These are phyloP conservation scores for Squalus acanthias DNA, from an alignment of 2,797 vertebrate genomes.

Conservation along the genomic window DNA sequence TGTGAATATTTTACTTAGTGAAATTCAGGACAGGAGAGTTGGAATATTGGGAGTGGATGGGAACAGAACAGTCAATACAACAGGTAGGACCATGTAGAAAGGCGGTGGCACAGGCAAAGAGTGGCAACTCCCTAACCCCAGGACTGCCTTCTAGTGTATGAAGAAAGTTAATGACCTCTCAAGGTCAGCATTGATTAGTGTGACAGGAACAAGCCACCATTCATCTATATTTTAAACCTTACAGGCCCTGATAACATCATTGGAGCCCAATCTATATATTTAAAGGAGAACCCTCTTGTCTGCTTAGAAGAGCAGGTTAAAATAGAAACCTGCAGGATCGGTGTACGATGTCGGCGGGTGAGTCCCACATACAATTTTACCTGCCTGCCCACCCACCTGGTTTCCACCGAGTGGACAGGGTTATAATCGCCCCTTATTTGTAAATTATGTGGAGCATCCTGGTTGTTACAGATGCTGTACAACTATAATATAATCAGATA, in stretches of 20 bases:
- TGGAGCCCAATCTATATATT: background rate
- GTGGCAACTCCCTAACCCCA: background rate
- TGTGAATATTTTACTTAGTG: background rate
- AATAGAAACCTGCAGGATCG: background rate
- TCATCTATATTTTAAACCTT: background rate
- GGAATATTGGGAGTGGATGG: background rate
- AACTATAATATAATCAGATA: too few species aligned
- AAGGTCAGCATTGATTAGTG: background rate
- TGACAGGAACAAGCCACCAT: too few species aligned
- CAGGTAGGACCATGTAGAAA: background rate
- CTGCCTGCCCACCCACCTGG: too few species aligned
- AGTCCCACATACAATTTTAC: too few species aligned
- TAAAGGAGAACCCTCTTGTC: background rate
- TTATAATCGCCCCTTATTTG: too few species aligned
- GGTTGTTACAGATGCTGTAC: too few species aligned
- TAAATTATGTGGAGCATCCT: too few species aligned
- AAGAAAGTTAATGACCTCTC: background rate
- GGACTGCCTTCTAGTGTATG: too few species aligned
- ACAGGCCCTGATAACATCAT: background rate
- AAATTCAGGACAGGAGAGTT: background rate
- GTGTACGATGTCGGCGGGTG: too few species aligned
- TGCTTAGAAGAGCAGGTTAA: background rate
- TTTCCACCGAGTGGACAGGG: too few species aligned
- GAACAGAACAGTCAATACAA: background rate
- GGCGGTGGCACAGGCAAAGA: background rate